Percentiles rank a stretch among this genome's conserved stretches.
These are phyloP conservation scores for Olivierus martensii DNA, from an alignment of 1,140 invertebrate species.

Conservation along the genomic window DNA sequence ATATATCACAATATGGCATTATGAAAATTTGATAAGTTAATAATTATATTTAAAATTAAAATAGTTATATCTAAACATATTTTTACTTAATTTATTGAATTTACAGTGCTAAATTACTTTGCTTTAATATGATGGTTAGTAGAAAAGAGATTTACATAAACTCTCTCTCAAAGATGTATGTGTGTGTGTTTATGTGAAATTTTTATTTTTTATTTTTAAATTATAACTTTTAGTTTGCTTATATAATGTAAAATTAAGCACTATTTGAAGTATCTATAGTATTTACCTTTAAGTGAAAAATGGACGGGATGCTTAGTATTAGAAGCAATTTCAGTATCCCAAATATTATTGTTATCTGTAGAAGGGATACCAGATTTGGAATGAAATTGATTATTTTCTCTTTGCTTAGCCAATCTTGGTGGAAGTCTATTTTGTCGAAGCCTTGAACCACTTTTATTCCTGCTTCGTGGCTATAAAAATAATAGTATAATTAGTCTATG, in stretches of 20 bases:
- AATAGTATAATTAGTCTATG: neutral
- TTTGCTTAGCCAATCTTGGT: constrained; percentile 64
- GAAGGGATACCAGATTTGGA: neutral
- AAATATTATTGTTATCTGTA: neutral
- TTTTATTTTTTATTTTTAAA: neutral
- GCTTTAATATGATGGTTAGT: too few species aligned
- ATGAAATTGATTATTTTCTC: constrained; percentile 33
- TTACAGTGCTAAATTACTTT: too few species aligned
- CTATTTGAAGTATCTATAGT: too few species aligned
- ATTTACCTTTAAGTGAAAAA: too few species aligned
- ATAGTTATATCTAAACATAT: too few species aligned
- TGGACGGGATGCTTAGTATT: too few species aligned
- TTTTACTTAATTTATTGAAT: too few species aligned
- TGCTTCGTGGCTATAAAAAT: constrained; percentile 4
- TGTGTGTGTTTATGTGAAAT: neutral
- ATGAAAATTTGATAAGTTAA: too few species aligned
- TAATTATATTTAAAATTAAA: too few species aligned
- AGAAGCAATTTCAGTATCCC: too few species aligned
- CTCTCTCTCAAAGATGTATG: neutral
- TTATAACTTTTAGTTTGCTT: neutral
- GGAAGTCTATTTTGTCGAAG: constrained; percentile 44
- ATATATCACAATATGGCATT: too few species aligned
- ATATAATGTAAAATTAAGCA: neutral
- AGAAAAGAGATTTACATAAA: too few species aligned
- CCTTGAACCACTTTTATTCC: constrained; percentile 31